Percentiles rank a stretch among this genome's conserved stretches.
Conservation (phyloP, 2,113 vertebrate species). For the Chaetops frenatus region DNA sequence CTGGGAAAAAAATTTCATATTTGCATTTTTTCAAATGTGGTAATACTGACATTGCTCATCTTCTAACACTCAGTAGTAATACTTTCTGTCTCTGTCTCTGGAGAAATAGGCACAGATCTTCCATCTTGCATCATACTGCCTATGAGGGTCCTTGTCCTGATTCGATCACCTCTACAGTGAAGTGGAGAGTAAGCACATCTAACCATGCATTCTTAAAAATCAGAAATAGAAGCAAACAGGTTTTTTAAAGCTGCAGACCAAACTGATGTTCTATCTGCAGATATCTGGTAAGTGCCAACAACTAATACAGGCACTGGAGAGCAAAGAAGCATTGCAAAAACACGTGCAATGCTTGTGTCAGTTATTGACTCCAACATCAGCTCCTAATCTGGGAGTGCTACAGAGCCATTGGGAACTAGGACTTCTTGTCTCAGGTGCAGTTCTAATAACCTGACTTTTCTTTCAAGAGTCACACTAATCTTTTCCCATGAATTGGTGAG, state of each 20-base stretch:
- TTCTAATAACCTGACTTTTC: not conserved
- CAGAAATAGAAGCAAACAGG: not conserved
- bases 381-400: not conserved
- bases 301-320: not conserved
- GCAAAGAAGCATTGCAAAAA: not conserved
- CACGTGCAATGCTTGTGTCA: not conserved
- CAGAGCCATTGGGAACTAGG: not conserved
- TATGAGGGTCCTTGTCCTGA: not conserved
- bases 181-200: not conserved
- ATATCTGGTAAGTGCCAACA: not conserved
- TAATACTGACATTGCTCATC: constrained; percentile 11
- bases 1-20: constrained; percentile 51
- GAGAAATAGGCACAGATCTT: not conserved
- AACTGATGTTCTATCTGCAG: not conserved
- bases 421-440: not conserved
- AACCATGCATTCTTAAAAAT: not conserved
- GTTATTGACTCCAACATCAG: not conserved
- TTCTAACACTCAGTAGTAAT: not conserved
- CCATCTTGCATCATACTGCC: not conserved
- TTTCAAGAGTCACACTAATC: not conserved
- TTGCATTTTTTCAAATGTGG: constrained; percentile 17
- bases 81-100: not conserved
- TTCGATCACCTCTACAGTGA: not conserved
- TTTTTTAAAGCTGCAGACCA: not conserved
- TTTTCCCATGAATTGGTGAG: not conserved